Percentiles rank a stretch among this genome's conserved stretches.
Evolutionary conservation across 2,888 invertebrate genomes (phyloP).

Genomic region (Rhyacophila evoluta): DNA sequence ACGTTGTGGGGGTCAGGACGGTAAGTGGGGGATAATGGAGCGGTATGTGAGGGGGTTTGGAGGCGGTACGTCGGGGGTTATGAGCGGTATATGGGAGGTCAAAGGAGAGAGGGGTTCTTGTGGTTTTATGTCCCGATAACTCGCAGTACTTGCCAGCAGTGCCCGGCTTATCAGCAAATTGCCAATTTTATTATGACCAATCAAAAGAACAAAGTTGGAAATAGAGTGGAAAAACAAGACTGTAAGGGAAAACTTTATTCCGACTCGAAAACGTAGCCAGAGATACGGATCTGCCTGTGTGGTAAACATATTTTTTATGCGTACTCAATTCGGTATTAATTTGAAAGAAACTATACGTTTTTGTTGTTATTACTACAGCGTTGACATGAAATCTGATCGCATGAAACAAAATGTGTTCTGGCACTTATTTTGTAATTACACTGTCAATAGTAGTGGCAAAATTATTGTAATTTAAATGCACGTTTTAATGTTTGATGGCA

Average conservation of each 20-base stretch:
- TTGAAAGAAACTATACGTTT: not conserved
- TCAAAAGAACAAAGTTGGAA: constrained; percentile 54
- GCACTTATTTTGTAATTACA: not conserved
- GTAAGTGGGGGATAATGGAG: no score
- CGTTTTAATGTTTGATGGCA: no score
- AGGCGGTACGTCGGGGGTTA: not conserved
- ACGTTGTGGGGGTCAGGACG: not conserved
- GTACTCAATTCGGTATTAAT: constrained; percentile 2
- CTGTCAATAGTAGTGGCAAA: not conserved
- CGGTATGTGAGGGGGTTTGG: not conserved
- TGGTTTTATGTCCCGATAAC: constrained; percentile 54
- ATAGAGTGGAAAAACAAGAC: constrained; percentile 50
- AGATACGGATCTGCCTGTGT: constrained; percentile 49
- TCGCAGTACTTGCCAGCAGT: constrained; percentile 43
- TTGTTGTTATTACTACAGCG: not conserved
- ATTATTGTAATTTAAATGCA: not conserved
- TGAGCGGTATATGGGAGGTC: not conserved
- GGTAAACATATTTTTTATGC: constrained; percentile 42
- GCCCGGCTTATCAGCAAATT: constrained; percentile 52
- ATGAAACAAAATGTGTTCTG: not conserved
- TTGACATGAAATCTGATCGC: constrained; percentile 6
- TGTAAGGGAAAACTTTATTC: constrained; percentile 48
- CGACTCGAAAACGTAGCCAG: constrained; percentile 40
- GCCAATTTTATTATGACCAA: constrained; percentile 55
- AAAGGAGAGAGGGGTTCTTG: constrained; percentile 21